Conservation (phyloP, 1,140 invertebrate species). For the Drosophila pachea region DNA sequence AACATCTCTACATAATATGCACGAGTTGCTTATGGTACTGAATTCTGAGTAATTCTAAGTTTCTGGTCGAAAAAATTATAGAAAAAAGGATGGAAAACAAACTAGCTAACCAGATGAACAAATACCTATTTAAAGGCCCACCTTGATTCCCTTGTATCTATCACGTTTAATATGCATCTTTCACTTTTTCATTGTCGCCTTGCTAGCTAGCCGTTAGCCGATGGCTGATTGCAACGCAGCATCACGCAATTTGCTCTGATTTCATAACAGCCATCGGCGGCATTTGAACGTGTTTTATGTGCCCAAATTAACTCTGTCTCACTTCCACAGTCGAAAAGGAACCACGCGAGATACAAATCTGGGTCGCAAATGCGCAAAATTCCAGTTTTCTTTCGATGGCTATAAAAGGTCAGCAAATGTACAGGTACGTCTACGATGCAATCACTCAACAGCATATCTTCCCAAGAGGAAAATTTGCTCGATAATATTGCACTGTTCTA, state of each 20-base stretch:
- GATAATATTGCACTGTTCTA: not conserved
- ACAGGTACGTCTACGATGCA: slow-evolving; percentile 70
- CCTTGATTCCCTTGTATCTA: not conserved
- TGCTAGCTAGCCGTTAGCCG: not conserved
- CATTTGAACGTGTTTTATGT: slow-evolving; percentile 12
- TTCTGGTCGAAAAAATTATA: no score
- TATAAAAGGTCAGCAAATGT: slow-evolving; percentile 88
- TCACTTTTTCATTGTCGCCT: not conserved
- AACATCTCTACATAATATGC: no score
- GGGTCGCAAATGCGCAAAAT: slow-evolving; percentile 87
- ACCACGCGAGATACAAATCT: slow-evolving; percentile 85
- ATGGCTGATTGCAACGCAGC: slow-evolving; percentile 11
- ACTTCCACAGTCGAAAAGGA: slow-evolving; percentile 83
- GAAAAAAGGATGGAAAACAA: no score
- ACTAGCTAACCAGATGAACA: no score
- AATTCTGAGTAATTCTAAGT: no score
- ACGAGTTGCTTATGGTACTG: no score
- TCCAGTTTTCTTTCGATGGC: slow-evolving; percentile 89
- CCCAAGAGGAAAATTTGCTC: slow-evolving; percentile 1
- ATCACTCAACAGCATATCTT: slow-evolving; percentile 1
- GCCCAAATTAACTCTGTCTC: slow-evolving; percentile 33
- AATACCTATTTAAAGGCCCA: no score
- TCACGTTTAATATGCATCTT: not conserved
- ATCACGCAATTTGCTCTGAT: slow-evolving; percentile 32
- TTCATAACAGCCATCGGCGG: slow-evolving; percentile 37